Evolutionary conservation across 2,888 invertebrate genomes (phyloP).

Genomic region (Phasia obesa): DNA sequence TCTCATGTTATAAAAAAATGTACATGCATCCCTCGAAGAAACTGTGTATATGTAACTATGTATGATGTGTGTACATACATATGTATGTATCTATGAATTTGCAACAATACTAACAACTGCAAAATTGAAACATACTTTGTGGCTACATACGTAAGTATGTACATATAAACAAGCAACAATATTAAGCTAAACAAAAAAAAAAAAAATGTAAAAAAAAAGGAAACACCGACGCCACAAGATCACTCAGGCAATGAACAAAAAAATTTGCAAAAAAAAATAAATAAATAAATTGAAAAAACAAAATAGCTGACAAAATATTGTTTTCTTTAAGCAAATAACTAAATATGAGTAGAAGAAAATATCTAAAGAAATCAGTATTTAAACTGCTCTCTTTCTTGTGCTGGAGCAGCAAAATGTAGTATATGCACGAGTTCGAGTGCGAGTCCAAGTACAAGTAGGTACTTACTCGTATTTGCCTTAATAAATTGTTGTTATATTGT

Average conservation of each 20-base stretch:
- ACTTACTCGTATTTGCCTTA: constrained; percentile 50
- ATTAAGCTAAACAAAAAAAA: constrained; percentile 39
- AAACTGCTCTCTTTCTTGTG: constrained; percentile 47
- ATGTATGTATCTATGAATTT: constrained; percentile 31
- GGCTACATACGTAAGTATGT: no score
- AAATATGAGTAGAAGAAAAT: constrained; percentile 9
- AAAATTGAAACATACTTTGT: constrained; percentile 39
- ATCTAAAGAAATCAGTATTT: constrained; percentile 29
- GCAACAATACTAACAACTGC: constrained; percentile 41
- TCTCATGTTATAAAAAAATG: no score
- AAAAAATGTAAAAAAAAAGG: constrained; percentile 49
- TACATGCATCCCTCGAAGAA: neutral
- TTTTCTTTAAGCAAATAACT: constrained; percentile 43
- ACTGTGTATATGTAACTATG: neutral
- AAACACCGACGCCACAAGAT: constrained; percentile 70
- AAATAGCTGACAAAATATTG: constrained; percentile 53
- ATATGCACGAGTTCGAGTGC: neutral
- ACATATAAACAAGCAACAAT: constrained; percentile 46
- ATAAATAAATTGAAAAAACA: constrained; percentile 13
- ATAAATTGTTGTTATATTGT: constrained; percentile 49
- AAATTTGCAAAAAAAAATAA: constrained; percentile 38
- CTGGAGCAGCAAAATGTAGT: constrained; percentile 7
- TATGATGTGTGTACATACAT: no score
- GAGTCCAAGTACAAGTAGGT: constrained; percentile 2
- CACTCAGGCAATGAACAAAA: constrained; percentile 61